These are phyloP conservation scores for Fregata magnificens DNA, from an alignment of 2,113 vertebrate genomes.

Conservation along the genomic window DNA sequence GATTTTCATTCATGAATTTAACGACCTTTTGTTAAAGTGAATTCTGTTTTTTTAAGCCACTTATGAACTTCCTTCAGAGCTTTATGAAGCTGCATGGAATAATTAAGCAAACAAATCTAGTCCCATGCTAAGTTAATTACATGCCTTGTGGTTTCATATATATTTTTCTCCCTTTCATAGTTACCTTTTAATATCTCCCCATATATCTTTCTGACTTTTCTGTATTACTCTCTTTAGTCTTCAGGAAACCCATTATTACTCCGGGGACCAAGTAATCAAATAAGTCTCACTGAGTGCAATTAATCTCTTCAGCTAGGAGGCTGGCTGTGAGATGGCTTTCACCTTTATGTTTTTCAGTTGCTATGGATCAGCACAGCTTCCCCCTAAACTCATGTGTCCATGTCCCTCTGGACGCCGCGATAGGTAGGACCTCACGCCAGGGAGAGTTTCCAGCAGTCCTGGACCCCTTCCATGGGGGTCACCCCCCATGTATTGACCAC, in stretches of 20 bases:
- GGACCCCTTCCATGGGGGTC: too few relatives aligned
- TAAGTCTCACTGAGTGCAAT: neutral
- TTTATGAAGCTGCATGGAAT: conserved; percentile 38
- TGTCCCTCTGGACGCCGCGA: neutral
- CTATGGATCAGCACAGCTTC: neutral
- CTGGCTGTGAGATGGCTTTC: neutral
- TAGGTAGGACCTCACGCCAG: neutral
- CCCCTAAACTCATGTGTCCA: neutral
- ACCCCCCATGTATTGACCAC: neutral
- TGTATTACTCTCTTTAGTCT: conserved; percentile 26
- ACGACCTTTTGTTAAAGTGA: conserved; percentile 4
- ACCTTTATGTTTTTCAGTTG: neutral
- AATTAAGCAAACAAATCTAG: conserved; percentile 63
- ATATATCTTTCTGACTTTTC: conserved; percentile 64
- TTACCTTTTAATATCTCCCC: conserved; percentile 37
- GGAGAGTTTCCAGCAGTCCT: neutral
- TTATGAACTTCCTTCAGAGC: conserved; percentile 16
- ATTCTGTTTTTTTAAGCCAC: neutral
- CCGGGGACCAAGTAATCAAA: conserved; percentile 40
- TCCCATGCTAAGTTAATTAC: conserved; percentile 45
- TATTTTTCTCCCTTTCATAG: conserved; percentile 32
- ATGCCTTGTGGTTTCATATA: conserved; percentile 45
- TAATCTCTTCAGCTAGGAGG: conserved; percentile 17
- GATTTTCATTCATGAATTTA: conserved; percentile 45
- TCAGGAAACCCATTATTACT: conserved; percentile 57